Evolutionary conservation across 2,888 invertebrate genomes (phyloP).

Genomic region (Beris chalybata): DNA sequence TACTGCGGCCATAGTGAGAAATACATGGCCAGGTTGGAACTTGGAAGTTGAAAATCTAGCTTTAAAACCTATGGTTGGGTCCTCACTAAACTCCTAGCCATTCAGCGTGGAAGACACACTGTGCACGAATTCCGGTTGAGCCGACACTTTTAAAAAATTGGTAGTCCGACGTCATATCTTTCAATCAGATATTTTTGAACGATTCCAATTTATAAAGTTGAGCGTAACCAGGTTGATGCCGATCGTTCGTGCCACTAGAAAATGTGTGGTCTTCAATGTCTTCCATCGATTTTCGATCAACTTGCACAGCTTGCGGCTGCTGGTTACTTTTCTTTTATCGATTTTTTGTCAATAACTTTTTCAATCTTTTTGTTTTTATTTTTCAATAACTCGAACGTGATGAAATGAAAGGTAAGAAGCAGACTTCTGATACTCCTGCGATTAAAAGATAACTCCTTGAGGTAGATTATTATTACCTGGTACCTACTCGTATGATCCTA

Average conservation of each 20-base stretch:
- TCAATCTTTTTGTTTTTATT: no score
- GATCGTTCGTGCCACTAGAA: constrained; percentile 33
- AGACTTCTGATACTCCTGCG: no score
- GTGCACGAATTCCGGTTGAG: constrained; percentile 27
- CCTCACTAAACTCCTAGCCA: not conserved
- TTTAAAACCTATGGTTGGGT: not conserved
- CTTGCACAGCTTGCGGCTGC: constrained; percentile 26
- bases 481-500: no score
- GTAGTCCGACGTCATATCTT: constrained; percentile 37
- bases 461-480: no score
- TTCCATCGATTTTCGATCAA: constrained; percentile 35
- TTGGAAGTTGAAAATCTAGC: not conserved
- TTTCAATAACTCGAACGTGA: no score
- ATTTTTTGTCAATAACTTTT: no score
- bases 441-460: no score
- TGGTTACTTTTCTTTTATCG: no score
- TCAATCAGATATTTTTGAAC: constrained; percentile 39
- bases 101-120: not conserved
- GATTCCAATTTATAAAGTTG: constrained; percentile 39
- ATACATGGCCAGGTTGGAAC: no score
- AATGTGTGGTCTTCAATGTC: constrained; percentile 38
- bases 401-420: no score
- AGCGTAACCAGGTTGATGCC: constrained; percentile 18
- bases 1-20: no score
- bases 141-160: constrained; percentile 39